A percentile compares a stretch with the other conserved stretches of the same genome.
Evolutionary conservation across 1,140 invertebrate species (phyloP).

Genomic region (Megathymus violae): DNA sequence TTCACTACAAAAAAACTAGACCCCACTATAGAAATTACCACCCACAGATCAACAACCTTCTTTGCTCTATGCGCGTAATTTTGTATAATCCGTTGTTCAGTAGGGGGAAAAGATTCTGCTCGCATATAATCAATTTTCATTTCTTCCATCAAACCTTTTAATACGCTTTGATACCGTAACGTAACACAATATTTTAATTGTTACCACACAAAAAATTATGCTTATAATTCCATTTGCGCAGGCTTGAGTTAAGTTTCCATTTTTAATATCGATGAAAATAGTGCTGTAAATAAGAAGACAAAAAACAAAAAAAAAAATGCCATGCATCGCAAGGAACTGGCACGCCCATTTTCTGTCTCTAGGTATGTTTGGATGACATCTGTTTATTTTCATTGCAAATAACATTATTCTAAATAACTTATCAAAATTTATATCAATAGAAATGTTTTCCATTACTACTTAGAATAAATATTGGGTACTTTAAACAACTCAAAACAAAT

Average conservation of each 20-base stretch:
- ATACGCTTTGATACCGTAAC: constrained; percentile 39
- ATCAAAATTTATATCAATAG: constrained; percentile 51
- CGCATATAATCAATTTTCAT: constrained; percentile 48
- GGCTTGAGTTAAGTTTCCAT: constrained; percentile 46
- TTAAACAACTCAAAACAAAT: no score
- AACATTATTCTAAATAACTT: constrained; percentile 48
- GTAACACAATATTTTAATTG: constrained; percentile 47
- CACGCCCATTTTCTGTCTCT: constrained; percentile 53
- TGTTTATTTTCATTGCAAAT: constrained; percentile 41
- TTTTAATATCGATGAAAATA: constrained; percentile 49
- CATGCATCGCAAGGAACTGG: constrained; percentile 41
- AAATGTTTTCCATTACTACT: constrained; percentile 5
- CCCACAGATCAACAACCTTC: constrained; percentile 44
- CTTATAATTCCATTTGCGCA: constrained; percentile 52
- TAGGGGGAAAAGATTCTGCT: constrained; percentile 18
- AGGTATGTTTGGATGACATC: constrained; percentile 47
- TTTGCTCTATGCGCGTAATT: constrained; percentile 42
- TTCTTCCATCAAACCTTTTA: constrained; percentile 45
- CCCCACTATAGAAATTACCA: constrained; percentile 25
- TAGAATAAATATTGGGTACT: no score
- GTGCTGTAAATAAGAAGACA: constrained; percentile 45
- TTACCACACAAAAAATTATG: constrained; percentile 42
- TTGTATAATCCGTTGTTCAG: constrained; percentile 43
- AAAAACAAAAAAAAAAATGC: constrained; percentile 35
- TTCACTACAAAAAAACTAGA: constrained; percentile 44